These are phyloP conservation scores for Brachyrhaphis roseni DNA, from an alignment of 2,797 vertebrate species.

Conservation along the genomic window DNA sequence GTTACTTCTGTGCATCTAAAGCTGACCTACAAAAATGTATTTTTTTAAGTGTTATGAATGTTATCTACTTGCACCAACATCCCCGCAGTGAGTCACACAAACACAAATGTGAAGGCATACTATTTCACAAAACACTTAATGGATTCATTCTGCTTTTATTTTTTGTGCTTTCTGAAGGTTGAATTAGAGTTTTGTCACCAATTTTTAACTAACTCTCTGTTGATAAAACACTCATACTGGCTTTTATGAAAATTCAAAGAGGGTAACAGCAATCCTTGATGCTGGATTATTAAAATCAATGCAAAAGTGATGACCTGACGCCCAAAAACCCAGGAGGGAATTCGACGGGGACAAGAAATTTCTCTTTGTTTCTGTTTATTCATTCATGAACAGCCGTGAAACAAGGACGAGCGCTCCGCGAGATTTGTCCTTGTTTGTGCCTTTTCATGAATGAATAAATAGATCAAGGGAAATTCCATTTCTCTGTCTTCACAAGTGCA, in stretches of 20 bases:
- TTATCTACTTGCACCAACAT: not conserved
- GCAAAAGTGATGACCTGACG: slow-evolving; percentile 44
- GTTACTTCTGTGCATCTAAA: slow-evolving; percentile 6
- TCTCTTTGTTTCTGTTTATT: slow-evolving; percentile 65
- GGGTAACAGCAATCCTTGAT: slow-evolving; percentile 17
- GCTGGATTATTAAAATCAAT: slow-evolving; percentile 53
- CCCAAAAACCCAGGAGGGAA: slow-evolving; percentile 4
- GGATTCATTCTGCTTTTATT: slow-evolving; percentile 7
- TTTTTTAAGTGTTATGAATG: not conserved
- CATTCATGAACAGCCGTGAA: slow-evolving; percentile 68
- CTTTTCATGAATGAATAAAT: slow-evolving; percentile 74
- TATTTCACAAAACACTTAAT: slow-evolving; percentile 11
- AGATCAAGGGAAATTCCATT: slow-evolving; percentile 65
- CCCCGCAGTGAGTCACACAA: not conserved
- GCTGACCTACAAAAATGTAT: not conserved
- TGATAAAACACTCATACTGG: slow-evolving; percentile 30
- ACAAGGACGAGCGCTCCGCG: slow-evolving; percentile 58
- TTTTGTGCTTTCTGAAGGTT: slow-evolving; percentile 1
- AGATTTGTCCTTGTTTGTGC: slow-evolving; percentile 73
- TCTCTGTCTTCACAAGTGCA: slow-evolving; percentile 26
- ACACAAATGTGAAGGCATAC: not conserved
- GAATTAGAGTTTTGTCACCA: not conserved
- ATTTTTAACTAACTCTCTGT: slow-evolving; percentile 15
- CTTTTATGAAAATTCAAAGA: slow-evolving; percentile 13
- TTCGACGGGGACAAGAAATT: slow-evolving; percentile 38